Evolutionary conservation across 2,797 vertebrate species (phyloP), one percentile per base, ranked within the genome.

Genomic region (Leptatherina wallacei): DNA sequence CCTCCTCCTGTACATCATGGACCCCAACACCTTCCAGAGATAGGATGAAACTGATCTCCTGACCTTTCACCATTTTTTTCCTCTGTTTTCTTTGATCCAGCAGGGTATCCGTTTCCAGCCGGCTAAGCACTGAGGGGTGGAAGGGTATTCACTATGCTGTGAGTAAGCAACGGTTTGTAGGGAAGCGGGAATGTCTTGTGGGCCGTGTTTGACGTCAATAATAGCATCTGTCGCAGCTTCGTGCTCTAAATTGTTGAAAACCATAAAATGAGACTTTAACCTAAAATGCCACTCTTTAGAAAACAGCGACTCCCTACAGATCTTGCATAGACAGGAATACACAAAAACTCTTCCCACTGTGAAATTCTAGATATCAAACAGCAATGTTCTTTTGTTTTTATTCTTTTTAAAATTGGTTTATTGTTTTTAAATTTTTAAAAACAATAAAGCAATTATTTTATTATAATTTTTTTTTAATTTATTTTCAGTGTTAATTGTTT

Each of bases 1-100:
- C 80, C 81, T 70, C 63, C 69, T 36, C 67, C 79, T 80, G 81
- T 84, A 87, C 75, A 73, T 78, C 78, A 65, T 13, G 65, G 73
- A 80, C 70, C 71, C 82, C 51, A 52, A 75, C 80, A 74, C 81
- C 80, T 82, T 81, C 82, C 71, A 38, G 78, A 80, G 77, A 85
- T 78, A 73, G 84, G 81, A 63, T 75, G 88, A 91, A 89, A 89
- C 77, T 61, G 86, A 94, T 91, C 88, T 85, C 79, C 33, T 90
- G 91, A 91, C 90, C 92, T 93, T 92, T 85, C 69, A 67, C 80
- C 67, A 82, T 88, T 93, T 91, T 85, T 89, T 89, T 91, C 82
- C 79, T 69, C 85, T 88, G 88, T 91, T 93, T 91, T 93, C 87
- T 90, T 92, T 92, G 84, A 91, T 91, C 84, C 73, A 69, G 74